These are phyloP conservation scores for Anneissia japonica DNA, from an alignment of 35 echinoderm and acorn worm genomes.

Conservation along the genomic window DNA sequence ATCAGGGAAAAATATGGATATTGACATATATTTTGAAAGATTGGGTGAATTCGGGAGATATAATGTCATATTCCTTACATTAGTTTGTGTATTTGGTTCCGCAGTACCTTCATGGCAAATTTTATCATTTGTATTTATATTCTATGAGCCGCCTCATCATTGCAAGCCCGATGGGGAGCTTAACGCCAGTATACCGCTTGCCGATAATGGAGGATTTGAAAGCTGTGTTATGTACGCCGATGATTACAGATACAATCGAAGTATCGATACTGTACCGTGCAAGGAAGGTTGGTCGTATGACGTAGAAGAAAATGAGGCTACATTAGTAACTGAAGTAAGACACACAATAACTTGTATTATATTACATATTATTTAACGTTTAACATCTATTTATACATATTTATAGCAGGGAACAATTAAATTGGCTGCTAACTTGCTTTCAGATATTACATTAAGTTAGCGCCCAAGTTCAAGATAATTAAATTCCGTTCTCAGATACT, in stretches of 20 bases:
- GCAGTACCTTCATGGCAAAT: neutral
- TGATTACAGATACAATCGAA: neutral
- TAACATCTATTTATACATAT: too few relatives aligned
- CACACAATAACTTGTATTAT: too few relatives aligned
- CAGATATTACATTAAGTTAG: too few relatives aligned
- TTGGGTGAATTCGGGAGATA: neutral
- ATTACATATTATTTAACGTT: too few relatives aligned
- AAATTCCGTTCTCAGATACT: too few relatives aligned
- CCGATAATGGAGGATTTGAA: neutral
- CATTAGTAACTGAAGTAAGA: neutral
- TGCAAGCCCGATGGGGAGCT: neutral
- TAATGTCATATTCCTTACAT: neutral
- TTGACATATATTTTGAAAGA: neutral
- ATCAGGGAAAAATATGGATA: neutral
- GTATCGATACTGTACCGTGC: neutral
- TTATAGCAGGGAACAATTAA: too few relatives aligned
- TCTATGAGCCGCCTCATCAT: neutral
- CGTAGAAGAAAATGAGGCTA: neutral
- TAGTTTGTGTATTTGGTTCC: neutral
- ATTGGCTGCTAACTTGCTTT: too few relatives aligned
- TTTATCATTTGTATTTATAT: neutral
- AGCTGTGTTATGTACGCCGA: neutral
- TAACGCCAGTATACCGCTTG: neutral
- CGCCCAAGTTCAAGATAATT: too few relatives aligned
- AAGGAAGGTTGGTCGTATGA: neutral